Percentiles rank a stretch among this genome's conserved stretches.
Evolutionary conservation across 2,888 invertebrate species (phyloP).

Genomic region (Nineta flava): DNA sequence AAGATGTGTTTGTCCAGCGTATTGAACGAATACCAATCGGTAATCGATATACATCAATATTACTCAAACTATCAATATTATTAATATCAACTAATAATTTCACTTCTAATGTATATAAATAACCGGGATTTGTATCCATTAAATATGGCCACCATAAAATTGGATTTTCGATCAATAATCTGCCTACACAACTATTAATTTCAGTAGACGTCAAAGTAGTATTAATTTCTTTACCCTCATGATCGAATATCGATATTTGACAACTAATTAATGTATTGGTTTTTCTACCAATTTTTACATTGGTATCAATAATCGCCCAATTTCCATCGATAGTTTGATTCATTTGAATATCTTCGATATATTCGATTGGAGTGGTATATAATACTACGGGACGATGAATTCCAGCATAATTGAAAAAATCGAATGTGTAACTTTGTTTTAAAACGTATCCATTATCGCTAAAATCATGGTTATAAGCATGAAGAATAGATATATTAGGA

Average conservation of each 20-base stretch:
- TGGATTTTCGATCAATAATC: constrained; percentile 2
- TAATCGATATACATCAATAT: constrained; percentile 64
- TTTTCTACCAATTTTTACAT: constrained; percentile 32
- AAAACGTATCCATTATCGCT: constrained; percentile 44
- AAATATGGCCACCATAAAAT: constrained; percentile 62
- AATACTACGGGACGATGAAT: constrained; percentile 85
- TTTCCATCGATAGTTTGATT: constrained; percentile 44
- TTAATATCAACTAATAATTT: constrained; percentile 12
- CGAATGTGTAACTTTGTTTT: constrained; percentile 73
- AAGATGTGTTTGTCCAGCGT: constrained; percentile 54
- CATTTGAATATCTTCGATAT: constrained; percentile 73
- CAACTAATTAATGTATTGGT: constrained; percentile 19
- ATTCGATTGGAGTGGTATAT: constrained; percentile 70
- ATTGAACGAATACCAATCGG: constrained; percentile 78
- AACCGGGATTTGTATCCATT: constrained; percentile 65
- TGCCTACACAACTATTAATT: constrained; percentile 8
- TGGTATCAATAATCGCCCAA: constrained; percentile 39
- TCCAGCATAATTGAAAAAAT: constrained; percentile 97
- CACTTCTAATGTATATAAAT: constrained; percentile 73
- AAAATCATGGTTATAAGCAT: constrained; percentile 15
- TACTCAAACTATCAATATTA: constrained; percentile 23
- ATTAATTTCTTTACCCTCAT: constrained; percentile 18
- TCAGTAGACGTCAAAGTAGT: constrained; percentile 29
- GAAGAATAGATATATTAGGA: too few relatives aligned
- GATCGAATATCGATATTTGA: constrained; percentile 29